Conservation (phyloP, 2,797 vertebrate species). For the Anolis apletophallus region DNA sequence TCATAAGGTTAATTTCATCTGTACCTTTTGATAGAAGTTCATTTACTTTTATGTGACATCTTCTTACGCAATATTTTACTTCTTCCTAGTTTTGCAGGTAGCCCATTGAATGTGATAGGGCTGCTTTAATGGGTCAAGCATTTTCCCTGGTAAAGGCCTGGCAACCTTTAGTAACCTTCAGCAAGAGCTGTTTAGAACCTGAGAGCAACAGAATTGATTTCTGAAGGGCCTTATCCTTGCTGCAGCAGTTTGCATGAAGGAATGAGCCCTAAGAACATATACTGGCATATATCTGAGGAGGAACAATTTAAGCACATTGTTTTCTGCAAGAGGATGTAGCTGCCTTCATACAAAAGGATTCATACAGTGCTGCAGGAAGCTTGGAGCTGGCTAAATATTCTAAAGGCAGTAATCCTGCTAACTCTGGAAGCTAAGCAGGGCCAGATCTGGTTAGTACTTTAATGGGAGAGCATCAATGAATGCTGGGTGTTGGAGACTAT, state of each 20-base stretch:
- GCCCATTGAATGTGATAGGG: neutral
- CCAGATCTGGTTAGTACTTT: too few relatives aligned
- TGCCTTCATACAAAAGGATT: neutral
- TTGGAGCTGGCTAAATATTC: too few relatives aligned
- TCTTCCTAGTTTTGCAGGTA: conserved; percentile 7
- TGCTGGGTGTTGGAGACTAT: too few relatives aligned
- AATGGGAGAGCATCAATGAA: too few relatives aligned
- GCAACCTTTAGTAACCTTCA: neutral
- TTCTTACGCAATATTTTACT: neutral
- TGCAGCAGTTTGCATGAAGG: neutral
- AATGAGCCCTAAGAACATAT: neutral
- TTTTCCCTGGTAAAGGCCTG: neutral
- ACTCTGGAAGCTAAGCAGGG: too few relatives aligned
- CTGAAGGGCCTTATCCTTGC: neutral
- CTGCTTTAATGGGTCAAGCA: conserved; percentile 5
- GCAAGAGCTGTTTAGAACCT: neutral
- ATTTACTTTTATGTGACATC: conserved; percentile 12
- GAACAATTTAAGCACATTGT: neutral
- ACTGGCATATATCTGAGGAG: neutral
- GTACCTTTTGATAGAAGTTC: neutral
- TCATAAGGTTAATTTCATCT: neutral
- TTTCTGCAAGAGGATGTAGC: neutral
- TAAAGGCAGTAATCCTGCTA: too few relatives aligned
- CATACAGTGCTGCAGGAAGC: neutral
- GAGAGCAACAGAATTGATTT: neutral